Percentiles rank a stretch among this genome's conserved stretches.
Conservation (phyloP, 2,888 invertebrate species). For the Himalopsyche tibetana region DNA sequence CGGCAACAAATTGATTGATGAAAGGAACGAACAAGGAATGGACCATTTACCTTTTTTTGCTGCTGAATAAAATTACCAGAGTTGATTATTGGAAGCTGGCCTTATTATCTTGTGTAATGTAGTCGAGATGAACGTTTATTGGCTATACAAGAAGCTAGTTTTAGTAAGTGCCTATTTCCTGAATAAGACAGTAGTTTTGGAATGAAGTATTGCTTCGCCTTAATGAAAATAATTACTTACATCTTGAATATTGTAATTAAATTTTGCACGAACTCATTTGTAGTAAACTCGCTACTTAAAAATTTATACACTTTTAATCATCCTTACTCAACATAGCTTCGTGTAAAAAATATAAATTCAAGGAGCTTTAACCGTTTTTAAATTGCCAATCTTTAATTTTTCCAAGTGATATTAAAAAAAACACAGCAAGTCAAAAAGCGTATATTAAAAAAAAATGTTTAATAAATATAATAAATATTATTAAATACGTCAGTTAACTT, state of each 20-base stretch:
- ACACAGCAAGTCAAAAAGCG: no score
- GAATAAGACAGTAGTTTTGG: conserved; percentile 60
- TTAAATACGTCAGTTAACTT: no score
- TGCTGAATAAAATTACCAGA: conserved; percentile 60
- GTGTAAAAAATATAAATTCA: no score
- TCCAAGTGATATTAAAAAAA: no score
- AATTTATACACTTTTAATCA: not conserved
- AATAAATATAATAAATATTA: no score
- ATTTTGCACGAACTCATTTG: conserved; percentile 35
- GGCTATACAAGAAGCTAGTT: conserved; percentile 47
- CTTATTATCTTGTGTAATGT: conserved; percentile 57
- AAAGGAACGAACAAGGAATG: conserved; percentile 59
- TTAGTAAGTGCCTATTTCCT: conserved; percentile 60
- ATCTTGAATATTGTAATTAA: conserved; percentile 32
- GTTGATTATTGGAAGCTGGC: conserved; percentile 61
- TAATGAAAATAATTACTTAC: conserved; percentile 44
- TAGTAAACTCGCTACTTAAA: conserved; percentile 13
- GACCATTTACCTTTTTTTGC: conserved; percentile 57
- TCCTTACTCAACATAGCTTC: no score
- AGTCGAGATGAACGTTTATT: conserved; percentile 47
- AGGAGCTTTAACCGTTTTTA: no score
- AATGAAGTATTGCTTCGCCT: conserved; percentile 49
- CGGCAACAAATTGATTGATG: conserved; percentile 64
- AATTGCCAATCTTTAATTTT: no score
- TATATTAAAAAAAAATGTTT: no score